A percentile compares a stretch with the other conserved stretches of the same genome.
phyloP scores from a whole-genome alignment of 2,797 vertebrate species.

The Diglossa cyanea region DNA sequence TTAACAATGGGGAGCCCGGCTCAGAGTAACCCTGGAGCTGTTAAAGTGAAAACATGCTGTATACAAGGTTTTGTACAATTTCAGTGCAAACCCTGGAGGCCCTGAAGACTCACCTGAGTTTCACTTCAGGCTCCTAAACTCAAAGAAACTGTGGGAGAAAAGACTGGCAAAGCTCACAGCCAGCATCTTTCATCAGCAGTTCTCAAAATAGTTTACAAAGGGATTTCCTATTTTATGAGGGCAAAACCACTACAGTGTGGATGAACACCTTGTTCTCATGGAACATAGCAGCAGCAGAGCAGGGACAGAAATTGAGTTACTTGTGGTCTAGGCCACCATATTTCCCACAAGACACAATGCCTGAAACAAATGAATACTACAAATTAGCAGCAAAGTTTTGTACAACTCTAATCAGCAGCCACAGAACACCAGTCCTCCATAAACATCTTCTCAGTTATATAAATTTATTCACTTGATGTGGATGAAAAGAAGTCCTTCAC shows the following conservation, averaged over 20 bases:
- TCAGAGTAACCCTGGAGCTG: background rate
- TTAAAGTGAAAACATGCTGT: background rate
- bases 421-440: background rate
- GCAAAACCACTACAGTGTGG: background rate
- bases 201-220: background rate
- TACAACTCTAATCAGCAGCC: background rate
- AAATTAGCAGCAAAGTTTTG: background rate
- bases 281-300: background rate
- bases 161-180: background rate
- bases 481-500: conserved; percentile 57
- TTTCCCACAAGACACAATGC: background rate
- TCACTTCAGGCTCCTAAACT: background rate
- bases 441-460: conserved; percentile 19
- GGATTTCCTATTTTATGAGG: background rate
- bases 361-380: background rate
- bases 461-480: conserved; percentile 39
- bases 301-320: background rate
- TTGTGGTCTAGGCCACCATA: background rate
- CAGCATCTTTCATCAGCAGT: background rate
- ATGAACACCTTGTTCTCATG: background rate
- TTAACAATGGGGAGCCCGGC: background rate
- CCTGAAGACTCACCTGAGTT: background rate
- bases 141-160: background rate
- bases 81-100: background rate
- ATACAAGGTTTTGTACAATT: background rate